These are phyloP conservation scores for Delphinus delphis DNA, from an alignment of 2,113 vertebrate species.

Conservation along the genomic window DNA sequence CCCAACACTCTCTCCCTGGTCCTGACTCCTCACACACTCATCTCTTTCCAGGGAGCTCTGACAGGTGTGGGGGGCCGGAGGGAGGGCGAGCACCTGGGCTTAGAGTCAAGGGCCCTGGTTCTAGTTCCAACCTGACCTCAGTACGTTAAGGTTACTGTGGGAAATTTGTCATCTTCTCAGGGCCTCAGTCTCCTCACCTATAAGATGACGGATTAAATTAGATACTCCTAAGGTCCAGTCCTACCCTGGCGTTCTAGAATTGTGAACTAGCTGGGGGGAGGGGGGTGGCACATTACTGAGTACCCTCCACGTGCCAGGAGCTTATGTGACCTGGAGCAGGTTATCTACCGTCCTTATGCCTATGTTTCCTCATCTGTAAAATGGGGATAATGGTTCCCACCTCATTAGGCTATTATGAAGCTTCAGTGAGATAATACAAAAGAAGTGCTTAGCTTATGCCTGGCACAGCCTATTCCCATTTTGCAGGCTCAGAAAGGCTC, in stretches of 20 bases:
- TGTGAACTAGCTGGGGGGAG: background rate
- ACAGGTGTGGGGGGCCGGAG: background rate
- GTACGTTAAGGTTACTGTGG: background rate
- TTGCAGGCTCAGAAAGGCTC: background rate
- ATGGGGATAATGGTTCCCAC: background rate
- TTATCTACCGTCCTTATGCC: background rate
- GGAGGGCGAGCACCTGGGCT: background rate
- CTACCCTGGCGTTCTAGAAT: background rate
- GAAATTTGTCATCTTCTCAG: background rate
- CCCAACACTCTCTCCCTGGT: background rate
- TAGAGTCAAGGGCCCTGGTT: background rate
- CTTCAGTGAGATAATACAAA: background rate
- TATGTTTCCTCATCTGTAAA: background rate
- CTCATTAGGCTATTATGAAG: background rate
- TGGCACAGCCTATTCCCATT: background rate
- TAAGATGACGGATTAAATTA: background rate
- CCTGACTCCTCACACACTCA: background rate
- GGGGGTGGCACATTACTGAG: background rate
- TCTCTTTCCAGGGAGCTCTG: background rate
- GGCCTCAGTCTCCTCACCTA: background rate
- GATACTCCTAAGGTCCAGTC: background rate
- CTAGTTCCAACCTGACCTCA: background rate
- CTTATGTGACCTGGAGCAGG: background rate
- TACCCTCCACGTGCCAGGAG: background rate
- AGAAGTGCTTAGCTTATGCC: background rate